These are phyloP conservation scores for Willowsia nigromaculata DNA, from an alignment of 2,888 invertebrate genomes.

Conservation along the genomic window DNA sequence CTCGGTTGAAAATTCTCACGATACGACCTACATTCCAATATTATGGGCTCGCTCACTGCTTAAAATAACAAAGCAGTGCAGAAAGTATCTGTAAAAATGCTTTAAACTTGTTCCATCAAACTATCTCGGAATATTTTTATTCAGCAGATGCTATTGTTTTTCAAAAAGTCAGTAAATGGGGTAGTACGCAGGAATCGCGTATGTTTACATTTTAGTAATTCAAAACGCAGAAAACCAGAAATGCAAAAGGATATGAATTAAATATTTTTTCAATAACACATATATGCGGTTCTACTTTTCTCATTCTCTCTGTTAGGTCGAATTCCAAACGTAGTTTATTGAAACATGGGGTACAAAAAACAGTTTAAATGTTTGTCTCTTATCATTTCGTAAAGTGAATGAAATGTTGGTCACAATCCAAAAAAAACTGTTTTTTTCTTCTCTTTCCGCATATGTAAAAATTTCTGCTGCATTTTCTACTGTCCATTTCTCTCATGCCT, in stretches of 20 bases:
- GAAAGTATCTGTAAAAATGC: not conserved
- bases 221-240: too few relatives aligned
- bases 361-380: conserved; percentile 16
- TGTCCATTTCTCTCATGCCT: not conserved
- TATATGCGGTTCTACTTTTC: not conserved
- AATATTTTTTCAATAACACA: too few relatives aligned
- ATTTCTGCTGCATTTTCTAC: not conserved
- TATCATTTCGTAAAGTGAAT: conserved; percentile 30
- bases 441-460: not conserved
- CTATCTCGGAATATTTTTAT: too few relatives aligned
- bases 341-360: not conserved
- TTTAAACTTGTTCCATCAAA: too few relatives aligned
- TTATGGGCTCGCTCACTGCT: not conserved
- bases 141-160: too few relatives aligned
- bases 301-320: not conserved
- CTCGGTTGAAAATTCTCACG: not conserved
- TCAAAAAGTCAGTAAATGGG: too few relatives aligned
- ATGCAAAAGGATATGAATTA: too few relatives aligned
- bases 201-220: too few relatives aligned
- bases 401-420: conserved; percentile 57
- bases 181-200: too few relatives aligned
- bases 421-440: not conserved
- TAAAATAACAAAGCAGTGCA: not conserved
- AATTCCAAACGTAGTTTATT: not conserved
- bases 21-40: not conserved